A percentile compares a stretch with the other conserved stretches of the same genome.
These are phyloP conservation scores for Drosophila arawakana DNA, from an alignment of 1,140 invertebrate genomes.

Conservation along the genomic window DNA sequence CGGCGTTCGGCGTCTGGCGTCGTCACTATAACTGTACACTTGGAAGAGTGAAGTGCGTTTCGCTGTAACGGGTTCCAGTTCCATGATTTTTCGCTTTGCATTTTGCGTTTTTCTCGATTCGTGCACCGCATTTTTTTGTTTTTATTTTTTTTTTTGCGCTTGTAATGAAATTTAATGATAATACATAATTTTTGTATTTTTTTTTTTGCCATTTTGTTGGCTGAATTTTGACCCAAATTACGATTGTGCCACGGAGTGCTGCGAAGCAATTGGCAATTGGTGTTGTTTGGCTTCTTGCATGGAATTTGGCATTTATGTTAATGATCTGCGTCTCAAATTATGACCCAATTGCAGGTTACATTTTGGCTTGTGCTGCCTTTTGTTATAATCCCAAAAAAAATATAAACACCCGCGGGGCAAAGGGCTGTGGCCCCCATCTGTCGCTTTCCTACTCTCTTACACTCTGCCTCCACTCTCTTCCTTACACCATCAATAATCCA, in stretches of 20 bases:
- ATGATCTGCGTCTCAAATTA: slow-evolving; percentile 39
- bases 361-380: slow-evolving; percentile 43
- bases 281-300: slow-evolving; percentile 21
- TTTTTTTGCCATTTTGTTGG: slow-evolving; percentile 8
- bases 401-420: slow-evolving; percentile 15
- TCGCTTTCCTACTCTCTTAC: too few species aligned
- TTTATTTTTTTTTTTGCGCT: slow-evolving; percentile 46
- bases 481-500: slow-evolving; percentile 52
- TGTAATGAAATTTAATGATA: slow-evolving; percentile 82
- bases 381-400: slow-evolving; percentile 36
- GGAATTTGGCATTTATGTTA: slow-evolving; percentile 69
- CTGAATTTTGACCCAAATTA: slow-evolving; percentile 77
- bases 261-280: slow-evolving; percentile 17
- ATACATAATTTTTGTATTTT: slow-evolving; percentile 68
- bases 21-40: slow-evolving; percentile 54
- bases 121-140: slow-evolving; percentile 31
- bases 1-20: slow-evolving; percentile 3
- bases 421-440: background rate
- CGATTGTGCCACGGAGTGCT: slow-evolving; percentile 49
- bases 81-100: slow-evolving; percentile 51
- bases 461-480: background rate
- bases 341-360: slow-evolving; percentile 37
- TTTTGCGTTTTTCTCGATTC: slow-evolving; percentile 24
- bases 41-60: slow-evolving; percentile 51
- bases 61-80: slow-evolving; percentile 56